Evolutionary conservation across 2,113 vertebrate genomes (phyloP).

Genomic region (Fregata magnificens): DNA sequence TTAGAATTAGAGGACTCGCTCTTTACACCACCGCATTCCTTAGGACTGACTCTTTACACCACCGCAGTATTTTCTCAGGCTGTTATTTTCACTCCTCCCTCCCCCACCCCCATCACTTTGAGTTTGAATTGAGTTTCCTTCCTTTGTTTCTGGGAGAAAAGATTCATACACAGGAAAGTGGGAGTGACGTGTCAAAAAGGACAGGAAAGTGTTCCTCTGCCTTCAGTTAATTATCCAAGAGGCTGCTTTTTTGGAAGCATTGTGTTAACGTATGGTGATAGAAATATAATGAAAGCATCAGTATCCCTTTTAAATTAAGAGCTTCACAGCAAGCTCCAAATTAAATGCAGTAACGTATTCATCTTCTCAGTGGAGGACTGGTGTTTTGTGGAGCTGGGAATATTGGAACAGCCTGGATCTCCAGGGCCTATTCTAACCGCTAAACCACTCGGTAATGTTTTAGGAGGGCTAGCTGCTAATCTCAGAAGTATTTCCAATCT

Average conservation of each 20-base stretch:
- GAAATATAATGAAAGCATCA: neutral
- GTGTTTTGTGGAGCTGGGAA: neutral
- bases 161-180: neutral
- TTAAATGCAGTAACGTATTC: neutral
- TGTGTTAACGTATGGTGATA: neutral
- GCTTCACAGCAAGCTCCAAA: neutral
- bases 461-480: neutral
- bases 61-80: neutral
- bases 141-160: conserved; percentile 6
- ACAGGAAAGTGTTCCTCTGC: neutral
- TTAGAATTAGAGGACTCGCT: neutral
- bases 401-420: neutral
- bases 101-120: neutral
- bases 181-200: neutral
- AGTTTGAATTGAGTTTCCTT: neutral
- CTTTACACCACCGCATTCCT: neutral
- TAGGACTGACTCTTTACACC: neutral
- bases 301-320: neutral
- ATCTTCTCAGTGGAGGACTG: neutral
- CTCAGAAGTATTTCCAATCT: neutral
- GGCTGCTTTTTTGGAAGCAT: neutral
- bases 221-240: neutral
- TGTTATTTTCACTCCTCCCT: neutral
- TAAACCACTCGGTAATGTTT: neutral
- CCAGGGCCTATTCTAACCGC: neutral